Evolutionary conservation across 1,140 invertebrate genomes (phyloP).

Genomic region (Sarcophaga bullata): DNA sequence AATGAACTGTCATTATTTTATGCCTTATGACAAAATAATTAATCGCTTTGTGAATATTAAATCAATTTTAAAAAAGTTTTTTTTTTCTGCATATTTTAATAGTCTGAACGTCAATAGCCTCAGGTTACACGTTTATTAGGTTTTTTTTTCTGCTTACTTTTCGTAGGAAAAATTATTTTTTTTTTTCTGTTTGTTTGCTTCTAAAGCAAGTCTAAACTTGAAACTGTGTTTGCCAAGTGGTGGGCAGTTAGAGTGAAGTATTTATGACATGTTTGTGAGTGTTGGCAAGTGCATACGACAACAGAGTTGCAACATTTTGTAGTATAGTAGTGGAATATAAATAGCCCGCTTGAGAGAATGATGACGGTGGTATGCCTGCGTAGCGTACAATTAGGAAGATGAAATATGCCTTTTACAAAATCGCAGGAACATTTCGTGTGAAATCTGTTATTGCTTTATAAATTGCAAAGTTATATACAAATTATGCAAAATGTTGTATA

Average conservation of each 20-base stretch:
- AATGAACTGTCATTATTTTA: constrained; percentile 40
- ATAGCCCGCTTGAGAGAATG: neutral
- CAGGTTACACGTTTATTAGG: constrained; percentile 13
- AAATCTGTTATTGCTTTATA: neutral
- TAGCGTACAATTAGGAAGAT: neutral
- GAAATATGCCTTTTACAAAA: no score
- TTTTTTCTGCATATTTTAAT: constrained; percentile 24
- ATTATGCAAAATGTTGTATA: no score
- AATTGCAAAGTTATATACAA: neutral
- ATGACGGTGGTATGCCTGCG: neutral
- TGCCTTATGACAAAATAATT: constrained; percentile 43
- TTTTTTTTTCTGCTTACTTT: neutral
- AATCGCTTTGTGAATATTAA: constrained; percentile 44
- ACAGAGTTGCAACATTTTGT: neutral
- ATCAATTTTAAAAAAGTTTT: constrained; percentile 40
- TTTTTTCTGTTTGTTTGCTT: no score
- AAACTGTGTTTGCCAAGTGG: neutral
- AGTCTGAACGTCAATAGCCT: constrained; percentile 17
- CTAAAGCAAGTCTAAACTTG: no score
- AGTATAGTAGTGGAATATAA: constrained; percentile 4
- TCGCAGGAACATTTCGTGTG: neutral
- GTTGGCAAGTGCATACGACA: constrained; percentile 11
- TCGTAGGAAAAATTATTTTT: neutral
- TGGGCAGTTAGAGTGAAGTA: constrained; percentile 4
- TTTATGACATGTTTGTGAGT: neutral